These are phyloP conservation scores for Phrynocephalus forsythii DNA, from an alignment of 2,797 vertebrate genomes.

Conservation along the genomic window DNA sequence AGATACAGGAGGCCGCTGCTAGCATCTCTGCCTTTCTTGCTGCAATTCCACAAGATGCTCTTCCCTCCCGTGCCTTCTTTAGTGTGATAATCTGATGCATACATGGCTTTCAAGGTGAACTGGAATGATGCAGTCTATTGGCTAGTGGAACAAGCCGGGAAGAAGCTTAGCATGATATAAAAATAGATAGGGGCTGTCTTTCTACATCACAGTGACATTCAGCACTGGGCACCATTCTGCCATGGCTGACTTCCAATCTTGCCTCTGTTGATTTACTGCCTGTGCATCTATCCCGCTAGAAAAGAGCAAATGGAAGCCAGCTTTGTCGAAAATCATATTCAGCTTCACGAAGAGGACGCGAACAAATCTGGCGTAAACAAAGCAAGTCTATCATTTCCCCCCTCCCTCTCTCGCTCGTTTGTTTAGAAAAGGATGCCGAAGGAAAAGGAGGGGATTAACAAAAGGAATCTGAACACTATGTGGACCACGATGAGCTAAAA, in stretches of 20 bases:
- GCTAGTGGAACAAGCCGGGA: conserved; percentile 19
- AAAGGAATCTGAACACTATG: conserved; percentile 14
- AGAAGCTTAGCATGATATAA: conserved; percentile 6
- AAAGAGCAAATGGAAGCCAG: not conserved
- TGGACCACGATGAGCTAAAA: conserved; percentile 15
- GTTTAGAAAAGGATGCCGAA: not conserved
- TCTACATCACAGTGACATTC: not conserved
- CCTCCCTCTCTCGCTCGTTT: not conserved
- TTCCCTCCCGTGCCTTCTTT: not conserved
- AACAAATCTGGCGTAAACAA: not conserved
- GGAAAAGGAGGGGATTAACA: not conserved
- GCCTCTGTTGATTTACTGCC: conserved; percentile 2
- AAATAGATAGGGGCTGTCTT: conserved; percentile 10
- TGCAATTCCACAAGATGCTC: not conserved
- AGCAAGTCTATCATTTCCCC: not conserved
- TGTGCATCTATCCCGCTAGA: not conserved
- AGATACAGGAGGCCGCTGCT: not conserved
- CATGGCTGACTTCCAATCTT: not conserved
- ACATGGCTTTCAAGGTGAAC: not conserved
- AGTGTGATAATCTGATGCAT: not conserved
- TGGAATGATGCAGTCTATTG: not conserved
- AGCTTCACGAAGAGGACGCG: not conserved
- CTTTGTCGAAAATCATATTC: not conserved
- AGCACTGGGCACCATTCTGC: not conserved
- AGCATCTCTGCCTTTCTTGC: fast-evolving